Percentiles rank a stretch among this genome's conserved stretches.
Conservation (phyloP, 2,113 vertebrate species). For the Propithecus coquereli region DNA sequence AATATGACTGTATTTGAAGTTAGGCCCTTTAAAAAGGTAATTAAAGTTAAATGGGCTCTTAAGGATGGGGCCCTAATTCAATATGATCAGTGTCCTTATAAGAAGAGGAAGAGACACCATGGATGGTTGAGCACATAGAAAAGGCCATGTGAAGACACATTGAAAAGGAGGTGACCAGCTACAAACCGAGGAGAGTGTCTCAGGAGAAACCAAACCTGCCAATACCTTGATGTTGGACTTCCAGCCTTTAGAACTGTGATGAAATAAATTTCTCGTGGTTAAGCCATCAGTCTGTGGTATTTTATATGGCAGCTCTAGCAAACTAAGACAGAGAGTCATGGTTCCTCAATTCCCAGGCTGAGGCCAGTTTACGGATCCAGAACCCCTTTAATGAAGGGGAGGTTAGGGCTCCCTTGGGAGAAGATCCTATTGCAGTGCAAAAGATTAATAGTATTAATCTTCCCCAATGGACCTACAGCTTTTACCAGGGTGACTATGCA, state of each 20-base stretch:
- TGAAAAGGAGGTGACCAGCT: not conserved
- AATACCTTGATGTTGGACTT: not conserved
- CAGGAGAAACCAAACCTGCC: not conserved
- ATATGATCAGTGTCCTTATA: not conserved
- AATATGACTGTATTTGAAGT: not conserved
- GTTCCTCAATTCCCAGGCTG: not conserved
- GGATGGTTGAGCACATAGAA: not conserved
- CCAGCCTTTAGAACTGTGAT: not conserved
- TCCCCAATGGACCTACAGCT: not conserved
- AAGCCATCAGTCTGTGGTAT: not conserved
- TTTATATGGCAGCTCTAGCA: not conserved
- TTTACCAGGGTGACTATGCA: not conserved
- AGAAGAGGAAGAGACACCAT: not conserved
- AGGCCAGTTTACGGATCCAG: not conserved
- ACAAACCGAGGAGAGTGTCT: not conserved
- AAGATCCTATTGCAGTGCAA: not conserved
- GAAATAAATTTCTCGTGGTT: not conserved
- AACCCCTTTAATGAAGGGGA: not conserved
- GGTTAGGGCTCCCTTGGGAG: not conserved
- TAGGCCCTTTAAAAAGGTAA: not conserved
- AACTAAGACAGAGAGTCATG: not conserved
- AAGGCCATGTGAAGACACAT: not conserved
- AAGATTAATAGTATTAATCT: not conserved
- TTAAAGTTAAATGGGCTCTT: not conserved
- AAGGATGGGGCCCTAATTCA: not conserved